Evolutionary conservation across 2,797 vertebrate species (phyloP).

Genomic region (Coccyzus lansbergi): DNA sequence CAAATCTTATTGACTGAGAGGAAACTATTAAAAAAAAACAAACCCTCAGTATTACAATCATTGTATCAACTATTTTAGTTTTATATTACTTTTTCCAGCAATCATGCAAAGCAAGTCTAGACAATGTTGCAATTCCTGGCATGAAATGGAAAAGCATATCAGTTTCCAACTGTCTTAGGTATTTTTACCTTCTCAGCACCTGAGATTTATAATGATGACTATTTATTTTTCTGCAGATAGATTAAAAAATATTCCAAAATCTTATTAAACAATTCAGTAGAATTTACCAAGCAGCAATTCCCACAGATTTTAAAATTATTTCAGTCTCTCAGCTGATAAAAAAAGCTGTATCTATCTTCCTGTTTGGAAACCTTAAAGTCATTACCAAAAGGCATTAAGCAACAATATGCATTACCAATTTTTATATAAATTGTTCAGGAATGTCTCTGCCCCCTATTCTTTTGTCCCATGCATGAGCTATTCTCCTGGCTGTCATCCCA

Average conservation of each 20-base stretch:
- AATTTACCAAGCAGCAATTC: not conserved
- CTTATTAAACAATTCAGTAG: not conserved
- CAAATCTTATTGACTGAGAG: not conserved
- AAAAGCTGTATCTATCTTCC: not conserved
- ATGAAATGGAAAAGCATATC: not conserved
- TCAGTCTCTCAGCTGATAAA: not conserved
- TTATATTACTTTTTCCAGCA: not conserved
- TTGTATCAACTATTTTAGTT: not conserved
- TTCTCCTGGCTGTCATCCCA: not conserved
- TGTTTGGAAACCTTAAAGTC: not conserved
- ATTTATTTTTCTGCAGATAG: not conserved
- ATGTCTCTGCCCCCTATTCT: not conserved
- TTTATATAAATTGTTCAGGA: not conserved
- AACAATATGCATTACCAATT: not conserved
- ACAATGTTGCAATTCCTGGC: not conserved
- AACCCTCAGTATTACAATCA: not conserved
- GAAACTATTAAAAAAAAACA: not conserved
- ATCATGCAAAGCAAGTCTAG: not conserved
- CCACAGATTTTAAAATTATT: not conserved
- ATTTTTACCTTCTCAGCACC: not conserved
- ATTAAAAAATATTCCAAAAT: not conserved
- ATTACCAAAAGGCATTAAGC: not conserved
- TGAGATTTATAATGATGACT: not conserved
- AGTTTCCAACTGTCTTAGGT: not conserved
- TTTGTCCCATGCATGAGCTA: rapidly evolving